Evolutionary conservation across 2,113 vertebrate species (phyloP).

Genomic region (Cavia porcellus): DNA sequence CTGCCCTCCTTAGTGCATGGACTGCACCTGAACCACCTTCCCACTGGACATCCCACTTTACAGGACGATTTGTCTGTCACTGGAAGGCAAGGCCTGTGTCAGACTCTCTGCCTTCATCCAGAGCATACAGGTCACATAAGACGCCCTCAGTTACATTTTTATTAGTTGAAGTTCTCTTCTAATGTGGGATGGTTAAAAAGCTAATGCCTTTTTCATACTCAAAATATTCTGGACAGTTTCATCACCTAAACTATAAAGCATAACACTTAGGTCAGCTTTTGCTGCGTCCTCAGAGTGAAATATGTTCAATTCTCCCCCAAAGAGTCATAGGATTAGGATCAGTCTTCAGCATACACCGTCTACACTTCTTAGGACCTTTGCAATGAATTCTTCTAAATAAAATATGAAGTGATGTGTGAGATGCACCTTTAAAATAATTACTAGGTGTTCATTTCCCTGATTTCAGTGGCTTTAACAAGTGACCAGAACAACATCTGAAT

Average conservation of each 20-base stretch:
- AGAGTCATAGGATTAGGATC: not conserved
- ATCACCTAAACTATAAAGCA: not conserved
- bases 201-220: not conserved
- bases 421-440: slow-evolving; percentile 5
- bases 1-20: not conserved
- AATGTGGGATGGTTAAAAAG: not conserved
- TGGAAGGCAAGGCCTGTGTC: not conserved
- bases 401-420: not conserved
- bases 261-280: not conserved
- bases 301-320: not conserved
- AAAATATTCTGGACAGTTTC: not conserved
- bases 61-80: not conserved
- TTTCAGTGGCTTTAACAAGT: slow-evolving; percentile 27
- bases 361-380: not conserved
- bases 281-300: slow-evolving; percentile 19
- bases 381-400: slow-evolving; percentile 47
- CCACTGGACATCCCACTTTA: not conserved
- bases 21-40: not conserved
- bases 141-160: not conserved
- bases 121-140: not conserved
- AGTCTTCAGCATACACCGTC: not conserved
- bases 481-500: slow-evolving; percentile 8
- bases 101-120: not conserved
- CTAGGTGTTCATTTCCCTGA: not conserved
- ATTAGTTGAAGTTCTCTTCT: slow-evolving; percentile 4